phyloP scores from a whole-genome alignment of 2,888 invertebrate species.

The Allacma fusca region DNA sequence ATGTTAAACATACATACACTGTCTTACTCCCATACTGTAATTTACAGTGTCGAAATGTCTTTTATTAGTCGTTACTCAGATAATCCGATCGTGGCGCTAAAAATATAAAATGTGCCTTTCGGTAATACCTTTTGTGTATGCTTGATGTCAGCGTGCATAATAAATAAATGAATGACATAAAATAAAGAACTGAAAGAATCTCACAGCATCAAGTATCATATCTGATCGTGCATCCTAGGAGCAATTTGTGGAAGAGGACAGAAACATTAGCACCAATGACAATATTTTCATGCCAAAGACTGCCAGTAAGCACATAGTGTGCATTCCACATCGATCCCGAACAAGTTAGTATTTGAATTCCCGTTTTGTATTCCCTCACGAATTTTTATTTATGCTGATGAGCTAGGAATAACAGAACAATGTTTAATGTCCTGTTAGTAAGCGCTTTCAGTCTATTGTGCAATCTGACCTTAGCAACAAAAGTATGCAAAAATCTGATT shows the following conservation, averaged over 20 bases:
- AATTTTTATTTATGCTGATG: constrained; percentile 14
- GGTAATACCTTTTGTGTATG: no score
- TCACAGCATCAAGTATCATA: no score
- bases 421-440: constrained; percentile 21
- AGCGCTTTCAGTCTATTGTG: not conserved
- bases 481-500: constrained; percentile 9
- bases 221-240: no score
- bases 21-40: not conserved
- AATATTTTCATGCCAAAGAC: not conserved
- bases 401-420: constrained; percentile 12
- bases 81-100: no score
- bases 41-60: no score
- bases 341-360: not conserved
- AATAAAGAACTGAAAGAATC: no score
- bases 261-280: constrained; percentile 12
- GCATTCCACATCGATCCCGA: not conserved
- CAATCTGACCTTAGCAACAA: not conserved
- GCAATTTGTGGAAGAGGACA: constrained; percentile 5
- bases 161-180: no score
- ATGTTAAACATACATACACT: not conserved
- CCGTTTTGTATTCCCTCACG: constrained; percentile 6
- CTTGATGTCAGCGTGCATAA: no score
- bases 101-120: no score
- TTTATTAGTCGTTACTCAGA: no score
- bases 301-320: not conserved